These are phyloP conservation scores for Clusia tigrina DNA, from an alignment of 2,888 invertebrate species.

Conservation along the genomic window DNA sequence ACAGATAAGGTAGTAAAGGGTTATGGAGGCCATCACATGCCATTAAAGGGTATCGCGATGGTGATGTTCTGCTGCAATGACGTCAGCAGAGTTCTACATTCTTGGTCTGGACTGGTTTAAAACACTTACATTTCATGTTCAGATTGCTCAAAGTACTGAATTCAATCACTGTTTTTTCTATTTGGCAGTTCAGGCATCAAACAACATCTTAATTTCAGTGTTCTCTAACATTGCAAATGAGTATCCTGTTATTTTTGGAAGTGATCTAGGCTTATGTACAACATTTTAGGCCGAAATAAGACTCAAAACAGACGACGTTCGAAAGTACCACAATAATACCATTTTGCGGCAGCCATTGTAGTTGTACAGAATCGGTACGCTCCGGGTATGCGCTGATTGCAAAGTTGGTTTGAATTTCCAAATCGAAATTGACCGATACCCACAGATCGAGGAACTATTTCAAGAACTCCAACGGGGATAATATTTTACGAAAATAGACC, in stretches of 20 bases:
- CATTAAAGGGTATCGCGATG: too few species aligned
- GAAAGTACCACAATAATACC: background rate
- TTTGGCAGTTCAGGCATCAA: background rate
- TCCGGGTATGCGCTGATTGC: too few species aligned
- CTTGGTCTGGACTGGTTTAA: conserved; percentile 9
- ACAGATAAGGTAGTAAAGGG: too few species aligned
- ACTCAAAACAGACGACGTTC: background rate
- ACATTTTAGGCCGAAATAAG: background rate
- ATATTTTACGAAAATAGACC: too few species aligned
- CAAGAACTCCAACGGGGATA: conserved; percentile 34
- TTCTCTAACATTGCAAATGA: background rate
- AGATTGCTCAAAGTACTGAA: background rate
- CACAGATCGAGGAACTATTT: conserved; percentile 34
- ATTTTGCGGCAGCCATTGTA: too few species aligned
- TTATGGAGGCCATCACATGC: too few species aligned
- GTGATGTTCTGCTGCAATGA: too few species aligned
- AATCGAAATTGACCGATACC: conserved; percentile 34
- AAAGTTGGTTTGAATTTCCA: too few species aligned
- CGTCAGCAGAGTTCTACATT: too few species aligned
- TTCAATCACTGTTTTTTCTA: background rate
- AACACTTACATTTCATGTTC: background rate
- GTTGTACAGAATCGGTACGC: too few species aligned
- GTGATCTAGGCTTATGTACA: background rate
- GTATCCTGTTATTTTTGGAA: conserved; percentile 7
- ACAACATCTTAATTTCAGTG: background rate